These are phyloP conservation scores for Hycleus cichorii DNA, from an alignment of 1,140 invertebrate species.

Conservation along the genomic window DNA sequence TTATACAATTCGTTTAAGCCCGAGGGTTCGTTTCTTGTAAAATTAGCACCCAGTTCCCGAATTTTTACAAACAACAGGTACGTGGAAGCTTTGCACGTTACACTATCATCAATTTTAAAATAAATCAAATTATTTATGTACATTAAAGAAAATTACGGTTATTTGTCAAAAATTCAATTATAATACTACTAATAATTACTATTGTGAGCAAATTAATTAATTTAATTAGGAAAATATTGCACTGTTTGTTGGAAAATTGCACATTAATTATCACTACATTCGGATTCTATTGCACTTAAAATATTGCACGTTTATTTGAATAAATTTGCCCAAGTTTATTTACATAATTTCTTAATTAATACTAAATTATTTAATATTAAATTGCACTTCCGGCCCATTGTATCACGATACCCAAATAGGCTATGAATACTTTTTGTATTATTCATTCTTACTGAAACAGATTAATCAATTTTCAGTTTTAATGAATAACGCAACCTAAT, in stretches of 20 bases:
- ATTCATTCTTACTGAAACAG: not conserved
- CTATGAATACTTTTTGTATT: not conserved
- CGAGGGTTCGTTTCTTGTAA: not conserved
- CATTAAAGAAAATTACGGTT: no score
- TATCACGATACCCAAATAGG: conserved; percentile 15
- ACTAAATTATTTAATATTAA: not conserved
- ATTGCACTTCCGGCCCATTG: conserved; percentile 27
- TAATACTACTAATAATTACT: no score
- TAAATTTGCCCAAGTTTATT: not conserved
- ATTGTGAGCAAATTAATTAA: conserved; percentile 1
- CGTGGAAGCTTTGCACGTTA: conserved; percentile 18
- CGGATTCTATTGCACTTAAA: not conserved
- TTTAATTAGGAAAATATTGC: not conserved
- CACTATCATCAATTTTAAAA: conserved; percentile 1
- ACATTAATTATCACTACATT: not conserved
- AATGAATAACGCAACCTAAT: not conserved
- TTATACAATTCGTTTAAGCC: not conserved
- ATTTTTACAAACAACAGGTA: conserved; percentile 16
- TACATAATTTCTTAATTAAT: not conserved
- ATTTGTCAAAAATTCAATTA: no score
- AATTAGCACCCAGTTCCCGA: conserved; percentile 2
- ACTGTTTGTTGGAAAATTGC: not conserved
- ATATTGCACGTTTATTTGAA: not conserved
- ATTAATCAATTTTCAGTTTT: not conserved
- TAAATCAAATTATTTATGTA: no score